phyloP scores from a whole-genome alignment of 2,797 vertebrate genomes.

The Acanthis flammea region DNA sequence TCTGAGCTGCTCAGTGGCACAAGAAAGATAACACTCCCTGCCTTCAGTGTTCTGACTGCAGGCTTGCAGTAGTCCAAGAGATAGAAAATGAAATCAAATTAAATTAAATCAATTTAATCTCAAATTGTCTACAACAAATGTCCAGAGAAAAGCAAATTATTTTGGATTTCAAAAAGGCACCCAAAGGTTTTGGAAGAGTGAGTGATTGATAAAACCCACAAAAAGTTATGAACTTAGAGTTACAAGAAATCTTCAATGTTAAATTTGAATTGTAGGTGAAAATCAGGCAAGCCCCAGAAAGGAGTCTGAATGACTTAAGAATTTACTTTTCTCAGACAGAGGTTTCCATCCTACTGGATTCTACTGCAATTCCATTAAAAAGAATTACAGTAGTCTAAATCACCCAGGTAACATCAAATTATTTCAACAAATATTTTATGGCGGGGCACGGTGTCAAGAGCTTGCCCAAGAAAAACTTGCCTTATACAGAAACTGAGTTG shows the following conservation, averaged over 20 bases:
- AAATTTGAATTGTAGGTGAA: neutral
- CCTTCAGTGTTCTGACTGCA: neutral
- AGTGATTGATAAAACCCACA: neutral
- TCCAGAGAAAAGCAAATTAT: neutral
- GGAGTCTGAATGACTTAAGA: neutral
- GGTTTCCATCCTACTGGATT: neutral
- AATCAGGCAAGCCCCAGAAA: neutral
- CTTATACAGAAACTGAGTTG: neutral
- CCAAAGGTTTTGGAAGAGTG: neutral
- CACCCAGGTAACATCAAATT: neutral
- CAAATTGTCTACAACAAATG: neutral
- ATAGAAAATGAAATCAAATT: neutral
- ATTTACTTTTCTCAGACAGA: neutral
- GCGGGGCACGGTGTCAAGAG: accelerated
- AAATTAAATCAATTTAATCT: neutral
- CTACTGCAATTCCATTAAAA: neutral
- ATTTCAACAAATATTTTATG: neutral
- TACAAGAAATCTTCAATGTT: neutral
- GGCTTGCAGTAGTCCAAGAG: neutral
- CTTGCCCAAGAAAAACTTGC: neutral
- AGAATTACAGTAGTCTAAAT: neutral
- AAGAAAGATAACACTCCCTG: neutral
- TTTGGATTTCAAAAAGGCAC: neutral
- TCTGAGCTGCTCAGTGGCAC: neutral
- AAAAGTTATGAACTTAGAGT: neutral